Evolutionary conservation across 2,888 invertebrate genomes (phyloP), one percentile per base, ranked within the genome.

Genomic region (Drosophila affinis): DNA sequence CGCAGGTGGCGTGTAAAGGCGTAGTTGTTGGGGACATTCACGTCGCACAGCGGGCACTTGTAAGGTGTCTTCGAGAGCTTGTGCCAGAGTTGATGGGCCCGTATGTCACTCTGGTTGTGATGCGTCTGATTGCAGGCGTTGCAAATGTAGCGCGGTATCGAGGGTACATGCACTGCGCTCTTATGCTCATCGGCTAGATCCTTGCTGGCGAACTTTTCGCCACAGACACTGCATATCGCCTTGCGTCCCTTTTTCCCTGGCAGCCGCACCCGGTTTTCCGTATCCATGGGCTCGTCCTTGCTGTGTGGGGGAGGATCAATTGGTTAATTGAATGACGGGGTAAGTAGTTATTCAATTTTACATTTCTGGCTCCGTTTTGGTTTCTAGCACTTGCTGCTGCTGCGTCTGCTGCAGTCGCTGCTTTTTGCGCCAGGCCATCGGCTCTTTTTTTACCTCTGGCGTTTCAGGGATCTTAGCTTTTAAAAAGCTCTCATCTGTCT

Each of bases 81-180:
- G 79, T 94, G 94, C 85, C 89, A 90, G 24, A 88, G 78, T 76
- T 94, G 93, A 72, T 94, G 94, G 0, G 89, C 75, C 6, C 87
- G 79, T 1, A 93, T 90, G 46, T 92, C 93, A 7, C 91, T 92
- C 0, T 71, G 34, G 0, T 89, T 90, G 0, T 73, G 21, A 72
- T 93, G 93, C 86, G 93, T 93, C 34, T 92, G 90, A 17, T 92
- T 90, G 70, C 94, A 94, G 0, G 93, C 92, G 68, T 93, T 92
- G 81, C 94, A 94, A 0, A 93, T 91, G 70, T 90, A 92, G 3
- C 90, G 89, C 29, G 82, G 77, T 48, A 91, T 75, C 17, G 74
- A 77, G 3, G 92, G 92, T 17, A 90, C 65, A 72, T 92, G 92
- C 12, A 55, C 67, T 0, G 24, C 32, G 24, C 52, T 76, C 4